These are phyloP conservation scores for Limonius californicus DNA, from an alignment of 1,140 invertebrate genomes.

Conservation along the genomic window DNA sequence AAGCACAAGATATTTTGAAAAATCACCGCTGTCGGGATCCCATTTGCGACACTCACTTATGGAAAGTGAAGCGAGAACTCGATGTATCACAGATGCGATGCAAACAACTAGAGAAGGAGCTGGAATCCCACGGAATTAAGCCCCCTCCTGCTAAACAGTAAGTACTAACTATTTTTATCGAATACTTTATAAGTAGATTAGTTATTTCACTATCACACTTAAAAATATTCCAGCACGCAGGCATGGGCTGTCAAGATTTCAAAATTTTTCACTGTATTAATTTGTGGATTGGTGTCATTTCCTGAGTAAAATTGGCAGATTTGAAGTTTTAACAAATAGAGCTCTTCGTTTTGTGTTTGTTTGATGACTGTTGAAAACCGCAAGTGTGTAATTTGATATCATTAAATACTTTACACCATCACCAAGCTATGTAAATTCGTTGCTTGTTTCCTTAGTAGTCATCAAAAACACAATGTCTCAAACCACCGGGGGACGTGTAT, in stretches of 20 bases:
- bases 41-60: constrained; percentile 76
- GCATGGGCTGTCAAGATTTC: not conserved
- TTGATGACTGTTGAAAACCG: not conserved
- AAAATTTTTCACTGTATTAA: no score
- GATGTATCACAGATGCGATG: constrained; percentile 80
- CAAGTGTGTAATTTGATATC: no score
- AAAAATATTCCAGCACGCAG: constrained; percentile 6
- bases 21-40: constrained; percentile 69
- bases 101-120: constrained; percentile 77
- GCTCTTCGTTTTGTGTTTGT: no score
- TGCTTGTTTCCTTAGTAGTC: not conserved
- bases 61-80: constrained; percentile 86
- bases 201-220: not conserved
- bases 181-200: not conserved
- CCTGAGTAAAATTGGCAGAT: no score
- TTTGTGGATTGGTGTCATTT: no score
- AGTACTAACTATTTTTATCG: constrained; percentile 20
- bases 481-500: not conserved
- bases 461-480: not conserved
- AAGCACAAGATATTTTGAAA: constrained; percentile 67
- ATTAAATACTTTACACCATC: no score
- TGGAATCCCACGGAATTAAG: constrained; percentile 76
- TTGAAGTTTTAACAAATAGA: no score
- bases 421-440: no score
- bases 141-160: constrained; percentile 55